A percentile compares a stretch with the other conserved stretches of the same genome.
phyloP scores from a whole-genome alignment of 2,113 vertebrate genomes.

The Orthochromis malagaraziensis region DNA sequence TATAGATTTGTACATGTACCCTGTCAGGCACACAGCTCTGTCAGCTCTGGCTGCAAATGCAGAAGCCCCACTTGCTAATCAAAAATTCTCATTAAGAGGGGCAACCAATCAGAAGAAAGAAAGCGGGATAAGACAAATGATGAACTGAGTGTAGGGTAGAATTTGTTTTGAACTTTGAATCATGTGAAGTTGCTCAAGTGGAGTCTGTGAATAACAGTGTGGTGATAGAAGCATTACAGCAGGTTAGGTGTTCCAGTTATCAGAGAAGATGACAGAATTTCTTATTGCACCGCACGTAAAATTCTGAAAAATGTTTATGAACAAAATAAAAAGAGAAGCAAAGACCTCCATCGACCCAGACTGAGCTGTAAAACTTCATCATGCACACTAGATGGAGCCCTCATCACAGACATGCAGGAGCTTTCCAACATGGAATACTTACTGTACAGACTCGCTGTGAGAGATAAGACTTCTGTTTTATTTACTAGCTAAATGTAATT shows the following conservation, averaged over 20 bases:
- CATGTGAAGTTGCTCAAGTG: background rate
- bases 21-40: background rate
- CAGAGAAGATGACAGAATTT: accelerated
- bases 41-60: background rate
- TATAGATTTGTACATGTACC: background rate
- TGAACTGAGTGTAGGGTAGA: background rate
- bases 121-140: background rate
- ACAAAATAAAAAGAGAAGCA: accelerated
- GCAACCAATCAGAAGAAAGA: background rate
- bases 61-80: background rate
- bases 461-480: accelerated
- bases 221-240: accelerated
- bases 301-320: background rate
- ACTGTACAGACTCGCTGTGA: background rate
- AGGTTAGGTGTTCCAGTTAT: accelerated
- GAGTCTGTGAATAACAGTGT: background rate
- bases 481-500: accelerated
- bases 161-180: background rate
- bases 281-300: background rate
- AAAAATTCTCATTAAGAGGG: background rate
- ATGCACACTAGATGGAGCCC: background rate
- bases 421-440: background rate
- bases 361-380: background rate
- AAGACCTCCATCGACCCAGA: background rate
- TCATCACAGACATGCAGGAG: background rate